These are phyloP conservation scores for Physeter macrocephalus DNA, from an alignment of 2,113 vertebrate genomes.

Conservation along the genomic window DNA sequence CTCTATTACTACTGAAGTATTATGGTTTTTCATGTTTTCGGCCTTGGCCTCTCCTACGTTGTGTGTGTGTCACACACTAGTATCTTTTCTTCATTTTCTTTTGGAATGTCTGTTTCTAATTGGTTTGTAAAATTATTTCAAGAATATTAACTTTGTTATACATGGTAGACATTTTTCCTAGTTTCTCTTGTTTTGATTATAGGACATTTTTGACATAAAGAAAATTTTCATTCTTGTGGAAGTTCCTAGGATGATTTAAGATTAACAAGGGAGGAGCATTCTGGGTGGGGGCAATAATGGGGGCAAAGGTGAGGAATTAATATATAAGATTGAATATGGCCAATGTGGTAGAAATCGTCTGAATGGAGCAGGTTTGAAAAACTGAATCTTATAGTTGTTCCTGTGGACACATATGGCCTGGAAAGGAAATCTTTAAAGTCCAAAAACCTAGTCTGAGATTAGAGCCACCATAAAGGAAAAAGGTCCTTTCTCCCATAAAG, in stretches of 20 bases:
- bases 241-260: background rate
- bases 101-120: background rate
- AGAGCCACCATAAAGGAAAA: background rate
- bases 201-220: background rate
- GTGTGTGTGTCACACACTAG: background rate
- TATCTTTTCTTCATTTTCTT: background rate
- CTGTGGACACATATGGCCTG: background rate
- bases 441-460: background rate
- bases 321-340: background rate
- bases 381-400: background rate
- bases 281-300: too few relatives aligned
- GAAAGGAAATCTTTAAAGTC: background rate
- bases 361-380: background rate
- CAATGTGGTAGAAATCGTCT: background rate
- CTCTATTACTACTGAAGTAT: background rate
- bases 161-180: background rate
- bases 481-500: background rate
- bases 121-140: constrained; percentile 42
- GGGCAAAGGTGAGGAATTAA: background rate
- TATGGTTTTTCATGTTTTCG: background rate
- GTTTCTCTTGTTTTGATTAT: background rate
- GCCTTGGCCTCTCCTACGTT: background rate
- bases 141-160: background rate
- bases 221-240: background rate
- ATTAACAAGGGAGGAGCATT: background rate